These are phyloP conservation scores for Silurus asotus DNA, from an alignment of 2,113 vertebrate genomes.

Conservation along the genomic window DNA sequence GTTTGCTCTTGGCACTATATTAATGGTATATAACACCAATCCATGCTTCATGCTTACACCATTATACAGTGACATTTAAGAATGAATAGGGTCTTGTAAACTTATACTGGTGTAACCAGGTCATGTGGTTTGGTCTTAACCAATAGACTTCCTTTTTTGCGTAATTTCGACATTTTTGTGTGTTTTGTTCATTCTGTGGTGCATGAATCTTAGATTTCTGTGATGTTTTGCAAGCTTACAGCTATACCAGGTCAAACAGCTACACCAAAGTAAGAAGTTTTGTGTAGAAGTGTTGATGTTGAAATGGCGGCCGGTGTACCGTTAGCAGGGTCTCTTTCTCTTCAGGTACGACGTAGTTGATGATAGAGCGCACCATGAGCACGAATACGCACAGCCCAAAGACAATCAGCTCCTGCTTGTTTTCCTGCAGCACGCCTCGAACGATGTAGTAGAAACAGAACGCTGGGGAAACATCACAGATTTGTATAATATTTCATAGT, in stretches of 20 bases:
- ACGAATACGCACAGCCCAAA: slow-evolving; percentile 76
- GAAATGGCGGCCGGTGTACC: slow-evolving; percentile 55
- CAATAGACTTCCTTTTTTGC: neutral
- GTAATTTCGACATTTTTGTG: too few relatives aligned
- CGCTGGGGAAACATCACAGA: slow-evolving; percentile 61
- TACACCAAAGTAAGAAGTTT: neutral
- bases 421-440: slow-evolving; percentile 84
- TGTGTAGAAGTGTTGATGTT: neutral
- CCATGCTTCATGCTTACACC: neutral
- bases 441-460: slow-evolving; percentile 83
- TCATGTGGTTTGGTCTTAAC: neutral
- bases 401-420: slow-evolving; percentile 78
- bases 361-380: slow-evolving; percentile 77
- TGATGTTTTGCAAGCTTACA: neutral
- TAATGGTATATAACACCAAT: neutral
- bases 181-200: neutral
- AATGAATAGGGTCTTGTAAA: neutral
- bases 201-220: too few relatives aligned
- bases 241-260: neutral
- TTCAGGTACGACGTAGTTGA: slow-evolving; percentile 75
- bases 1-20: neutral
- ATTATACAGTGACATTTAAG: neutral
- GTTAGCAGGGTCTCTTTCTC: slow-evolving; percentile 41
- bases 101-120: neutral
- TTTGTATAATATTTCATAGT: neutral